Evolutionary conservation across 2,113 vertebrate species (phyloP).

Genomic region (Echinops telfairi): DNA sequence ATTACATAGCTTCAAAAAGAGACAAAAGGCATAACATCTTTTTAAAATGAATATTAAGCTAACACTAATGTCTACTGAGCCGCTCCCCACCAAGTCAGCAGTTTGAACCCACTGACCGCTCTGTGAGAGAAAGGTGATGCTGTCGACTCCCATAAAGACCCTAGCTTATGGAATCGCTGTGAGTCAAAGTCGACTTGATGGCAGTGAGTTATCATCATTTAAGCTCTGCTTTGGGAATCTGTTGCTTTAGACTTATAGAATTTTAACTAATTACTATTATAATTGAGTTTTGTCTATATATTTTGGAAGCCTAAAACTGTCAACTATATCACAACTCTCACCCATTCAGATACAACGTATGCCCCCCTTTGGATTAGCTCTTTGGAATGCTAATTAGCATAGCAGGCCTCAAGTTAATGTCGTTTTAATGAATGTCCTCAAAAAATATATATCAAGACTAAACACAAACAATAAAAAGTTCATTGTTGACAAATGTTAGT

Average conservation of each 20-base stretch:
- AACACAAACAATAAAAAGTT: not conserved
- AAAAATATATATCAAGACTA: not conserved
- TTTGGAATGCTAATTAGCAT: too few species aligned
- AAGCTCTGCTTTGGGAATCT: not conserved
- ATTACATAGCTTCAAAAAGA: not conserved
- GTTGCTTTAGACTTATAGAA: not conserved
- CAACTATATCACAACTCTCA: not conserved
- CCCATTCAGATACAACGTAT: not conserved
- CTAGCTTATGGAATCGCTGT: too few species aligned
- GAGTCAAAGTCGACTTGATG: too few species aligned
- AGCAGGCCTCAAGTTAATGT: not conserved
- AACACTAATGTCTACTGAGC: not conserved
- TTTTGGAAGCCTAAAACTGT: not conserved
- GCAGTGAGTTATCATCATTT: not conserved
- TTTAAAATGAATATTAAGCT: slow-evolving; percentile 35
- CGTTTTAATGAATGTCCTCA: not conserved
- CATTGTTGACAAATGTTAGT: not conserved
- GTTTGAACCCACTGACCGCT: too few species aligned
- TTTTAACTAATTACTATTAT: not conserved
- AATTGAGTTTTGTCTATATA: not conserved
- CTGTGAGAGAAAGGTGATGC: too few species aligned
- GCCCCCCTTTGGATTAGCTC: not conserved
- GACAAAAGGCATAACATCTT: not conserved
- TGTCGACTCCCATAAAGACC: too few species aligned
- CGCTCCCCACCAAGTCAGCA: too few species aligned